These are phyloP conservation scores for Dasyprocta punctata DNA, from an alignment of 2,113 vertebrate species.

Conservation along the genomic window DNA sequence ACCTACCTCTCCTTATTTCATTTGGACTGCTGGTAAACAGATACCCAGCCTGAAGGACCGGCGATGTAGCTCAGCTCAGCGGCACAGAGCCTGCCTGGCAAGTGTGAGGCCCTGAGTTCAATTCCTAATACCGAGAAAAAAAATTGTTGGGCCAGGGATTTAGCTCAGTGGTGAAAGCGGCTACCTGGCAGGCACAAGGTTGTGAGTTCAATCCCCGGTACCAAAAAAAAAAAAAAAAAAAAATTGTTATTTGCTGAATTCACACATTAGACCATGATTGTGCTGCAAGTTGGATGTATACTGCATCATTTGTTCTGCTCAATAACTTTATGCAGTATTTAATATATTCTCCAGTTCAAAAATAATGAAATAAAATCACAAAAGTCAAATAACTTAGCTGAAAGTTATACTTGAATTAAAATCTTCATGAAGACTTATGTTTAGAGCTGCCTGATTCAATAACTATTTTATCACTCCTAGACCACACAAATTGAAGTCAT, in stretches of 20 bases:
- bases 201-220: too few relatives aligned
- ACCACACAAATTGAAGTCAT: not conserved
- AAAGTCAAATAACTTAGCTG: not conserved
- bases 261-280: not conserved
- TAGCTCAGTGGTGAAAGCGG: too few relatives aligned
- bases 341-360: not conserved
- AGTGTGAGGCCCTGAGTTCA: too few relatives aligned
- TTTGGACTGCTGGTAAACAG: not conserved
- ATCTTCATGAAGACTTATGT: not conserved
- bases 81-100: too few relatives aligned
- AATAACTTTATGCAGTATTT: not conserved
- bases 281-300: not conserved
- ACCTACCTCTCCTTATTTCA: not conserved
- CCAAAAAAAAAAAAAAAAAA: too few relatives aligned
- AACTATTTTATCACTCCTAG: not conserved
- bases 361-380: not conserved
- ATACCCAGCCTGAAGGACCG: not conserved
- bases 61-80: too few relatives aligned
- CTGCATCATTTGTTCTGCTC: not conserved
- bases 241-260: not conserved
- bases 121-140: too few relatives aligned
- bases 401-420: not conserved
- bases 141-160: too few relatives aligned
- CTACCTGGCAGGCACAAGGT: too few relatives aligned
- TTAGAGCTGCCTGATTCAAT: not conserved